phyloP scores from a whole-genome alignment of 2,888 invertebrate genomes.

The Laspeyria flexula region DNA sequence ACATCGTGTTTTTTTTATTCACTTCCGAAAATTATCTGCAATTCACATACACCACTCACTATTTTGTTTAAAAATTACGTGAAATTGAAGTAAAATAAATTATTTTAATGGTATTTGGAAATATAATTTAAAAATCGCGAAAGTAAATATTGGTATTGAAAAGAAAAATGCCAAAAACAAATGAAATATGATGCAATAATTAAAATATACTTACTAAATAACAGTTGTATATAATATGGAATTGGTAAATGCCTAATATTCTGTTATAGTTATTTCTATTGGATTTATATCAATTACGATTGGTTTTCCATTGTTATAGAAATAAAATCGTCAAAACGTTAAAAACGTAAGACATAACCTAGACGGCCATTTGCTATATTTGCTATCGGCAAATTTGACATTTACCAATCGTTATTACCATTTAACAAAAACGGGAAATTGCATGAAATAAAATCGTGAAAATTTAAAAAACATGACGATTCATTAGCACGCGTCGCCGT shows the following conservation, averaged over 20 bases:
- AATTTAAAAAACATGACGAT: too few species aligned
- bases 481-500: too few species aligned
- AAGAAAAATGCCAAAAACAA: conserved; percentile 48
- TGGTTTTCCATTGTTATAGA: conserved; percentile 14
- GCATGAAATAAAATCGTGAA: too few species aligned
- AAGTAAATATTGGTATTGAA: neutral
- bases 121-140: neutral
- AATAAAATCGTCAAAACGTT: neutral
- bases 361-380: conserved; percentile 16
- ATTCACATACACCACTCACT: conserved; percentile 70
- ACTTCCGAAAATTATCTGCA: conserved; percentile 59
- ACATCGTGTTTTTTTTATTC: conserved; percentile 61
- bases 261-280: neutral
- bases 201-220: conserved; percentile 40
- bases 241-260: conserved; percentile 4
- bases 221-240: neutral
- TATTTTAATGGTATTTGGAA: neutral
- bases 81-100: neutral
- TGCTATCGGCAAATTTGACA: conserved; percentile 10
- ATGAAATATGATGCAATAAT: conserved; percentile 58
- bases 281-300: conserved; percentile 5
- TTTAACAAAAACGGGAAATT: too few species aligned
- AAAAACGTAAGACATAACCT: conserved; percentile 37
- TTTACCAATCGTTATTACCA: neutral
- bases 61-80: conserved; percentile 39